Conservation (phyloP, 1,140 invertebrate species). For the Parasteatoda tepidariorum region DNA sequence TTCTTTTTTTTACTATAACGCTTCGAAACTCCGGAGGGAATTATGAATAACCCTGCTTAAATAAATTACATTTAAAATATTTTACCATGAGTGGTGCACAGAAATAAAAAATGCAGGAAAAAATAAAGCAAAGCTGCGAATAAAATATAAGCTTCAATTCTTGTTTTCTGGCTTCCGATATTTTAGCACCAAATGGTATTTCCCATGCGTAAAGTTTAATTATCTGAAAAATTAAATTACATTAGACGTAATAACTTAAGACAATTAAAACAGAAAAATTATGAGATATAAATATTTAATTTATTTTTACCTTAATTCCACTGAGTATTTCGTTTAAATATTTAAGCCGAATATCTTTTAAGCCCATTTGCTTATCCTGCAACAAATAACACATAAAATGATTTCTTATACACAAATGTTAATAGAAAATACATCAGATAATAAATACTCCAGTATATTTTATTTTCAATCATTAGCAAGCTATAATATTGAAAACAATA, state of each 20-base stretch:
- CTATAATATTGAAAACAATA: too few species aligned
- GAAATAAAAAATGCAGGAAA: not conserved
- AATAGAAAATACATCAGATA: too few species aligned
- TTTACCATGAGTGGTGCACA: not conserved
- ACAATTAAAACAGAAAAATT: not conserved
- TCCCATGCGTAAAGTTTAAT: constrained; percentile 65
- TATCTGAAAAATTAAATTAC: constrained; percentile 3
- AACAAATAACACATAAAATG: not conserved
- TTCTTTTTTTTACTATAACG: too few species aligned
- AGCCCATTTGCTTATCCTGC: constrained; percentile 65
- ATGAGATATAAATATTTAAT: not conserved
- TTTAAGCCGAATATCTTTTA: constrained; percentile 81
- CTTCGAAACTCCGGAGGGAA: too few species aligned
- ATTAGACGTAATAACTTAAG: not conserved
- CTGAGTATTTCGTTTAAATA: constrained; percentile 96
- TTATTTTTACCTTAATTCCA: constrained; percentile 76
- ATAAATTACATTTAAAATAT: too few species aligned
- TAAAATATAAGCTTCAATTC: constrained; percentile 59
- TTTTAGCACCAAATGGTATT: constrained; percentile 61
- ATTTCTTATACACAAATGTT: not conserved
- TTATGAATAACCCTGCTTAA: too few species aligned
- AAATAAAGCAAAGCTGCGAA: not conserved
- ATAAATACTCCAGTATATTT: too few species aligned
- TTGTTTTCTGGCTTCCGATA: constrained; percentile 57
- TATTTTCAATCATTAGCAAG: too few species aligned